Evolutionary conservation across 1,140 invertebrate species (phyloP).

Genomic region (Armadillidium nasatum): DNA sequence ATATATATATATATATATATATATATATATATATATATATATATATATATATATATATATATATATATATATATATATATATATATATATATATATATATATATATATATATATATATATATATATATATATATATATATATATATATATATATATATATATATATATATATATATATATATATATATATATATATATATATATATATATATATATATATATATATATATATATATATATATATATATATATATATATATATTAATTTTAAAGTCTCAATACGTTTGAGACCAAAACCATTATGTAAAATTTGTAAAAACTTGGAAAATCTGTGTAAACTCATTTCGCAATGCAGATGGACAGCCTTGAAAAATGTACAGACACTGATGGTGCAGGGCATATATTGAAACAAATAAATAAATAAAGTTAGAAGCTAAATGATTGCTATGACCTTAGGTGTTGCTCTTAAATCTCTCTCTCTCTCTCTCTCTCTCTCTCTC

Average conservation of each 20-base stretch:
- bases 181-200: slow-evolving; percentile 4
- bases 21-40: slow-evolving; percentile 14
- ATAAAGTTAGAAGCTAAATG: too few species aligned
- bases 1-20: slow-evolving; percentile 3
- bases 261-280: not conserved
- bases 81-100: slow-evolving; percentile 7
- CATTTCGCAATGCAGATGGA: too few species aligned
- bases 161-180: slow-evolving; percentile 1
- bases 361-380: too few species aligned
- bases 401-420: too few species aligned
- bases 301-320: too few species aligned
- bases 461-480: too few species aligned
- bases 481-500: too few species aligned
- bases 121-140: slow-evolving; percentile 9
- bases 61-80: slow-evolving; percentile 9
- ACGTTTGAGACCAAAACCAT: too few species aligned
- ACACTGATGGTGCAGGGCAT: too few species aligned
- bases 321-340: too few species aligned
- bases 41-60: slow-evolving; percentile 7
- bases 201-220: slow-evolving; percentile 16
- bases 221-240: slow-evolving; percentile 18
- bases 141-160: slow-evolving; percentile 16
- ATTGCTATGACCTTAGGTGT: too few species aligned
- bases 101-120: not conserved
- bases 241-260: slow-evolving; percentile 17